Evolutionary conservation across 2,113 vertebrate genomes (phyloP), one percentile per base, ranked within the genome.

Genomic region (Riparia riparia): DNA sequence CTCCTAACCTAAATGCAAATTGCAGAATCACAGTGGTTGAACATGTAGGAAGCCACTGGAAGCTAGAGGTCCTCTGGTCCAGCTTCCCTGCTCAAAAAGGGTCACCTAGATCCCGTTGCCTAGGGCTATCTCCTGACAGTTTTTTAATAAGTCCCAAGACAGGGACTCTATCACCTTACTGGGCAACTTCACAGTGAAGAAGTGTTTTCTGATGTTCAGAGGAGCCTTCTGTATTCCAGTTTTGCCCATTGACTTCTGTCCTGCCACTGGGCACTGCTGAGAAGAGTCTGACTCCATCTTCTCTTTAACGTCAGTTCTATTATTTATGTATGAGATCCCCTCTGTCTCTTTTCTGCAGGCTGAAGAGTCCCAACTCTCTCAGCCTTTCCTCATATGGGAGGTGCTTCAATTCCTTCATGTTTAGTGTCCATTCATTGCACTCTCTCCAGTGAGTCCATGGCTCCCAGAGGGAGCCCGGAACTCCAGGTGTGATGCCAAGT

Each of bases 381-480:
- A 31, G 25, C 34, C 53, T 72, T 80, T 76, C 25, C 17, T 60
- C 10, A 8, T 2, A 31, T 2, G 16, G 70, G 41, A 49, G 17
- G 6, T 37, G 41, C 41, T 42, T 42, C 28, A 37, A 9, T 32
- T 1, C 1, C 11, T 72, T 80, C 2, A 2, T 42, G 2, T 32
- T 86, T 69, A 19, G 12, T 63, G 31, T 12, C 7, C 6, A 4
- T 80, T 83, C 8, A 15, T 12, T 70, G 19, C 9, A 71, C 21
- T 63, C 3, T 63, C 12, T 71, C 17, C 31, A 26, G 2, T 49
- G 63, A 26, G 12, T 31, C 47, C 26, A 10, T 60, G 24, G 7
- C 16, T 34, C 15, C 37, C 37, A 37, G 37, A 37, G 37, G 37
- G 37, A 37, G 37, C 37, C 37, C 56, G 64, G 22, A 49, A 70